phyloP scores from a whole-genome alignment of 1,140 invertebrate species.

The Apolygus lucorum region DNA sequence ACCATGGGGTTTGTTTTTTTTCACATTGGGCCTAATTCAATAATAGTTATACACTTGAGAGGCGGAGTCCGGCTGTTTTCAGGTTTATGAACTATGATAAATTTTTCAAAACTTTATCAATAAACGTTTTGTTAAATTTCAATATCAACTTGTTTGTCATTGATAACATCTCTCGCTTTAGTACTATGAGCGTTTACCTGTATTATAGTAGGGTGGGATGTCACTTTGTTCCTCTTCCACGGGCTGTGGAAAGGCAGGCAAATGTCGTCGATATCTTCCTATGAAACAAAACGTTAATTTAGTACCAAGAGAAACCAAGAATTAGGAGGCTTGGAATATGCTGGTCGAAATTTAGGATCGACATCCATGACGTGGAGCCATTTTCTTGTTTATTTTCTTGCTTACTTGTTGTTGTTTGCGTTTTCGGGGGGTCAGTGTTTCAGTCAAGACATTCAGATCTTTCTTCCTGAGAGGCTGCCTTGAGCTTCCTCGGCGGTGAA shows the following conservation, averaged over 20 bases:
- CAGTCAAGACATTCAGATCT: constrained; percentile 34
- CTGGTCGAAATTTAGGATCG: too few relatives aligned
- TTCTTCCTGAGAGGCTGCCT: constrained; percentile 47
- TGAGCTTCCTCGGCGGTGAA: constrained; percentile 51
- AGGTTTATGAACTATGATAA: neutral
- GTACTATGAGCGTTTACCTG: constrained; percentile 5
- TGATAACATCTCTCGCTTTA: neutral
- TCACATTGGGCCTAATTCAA: too few relatives aligned
- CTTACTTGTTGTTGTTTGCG: constrained; percentile 21
- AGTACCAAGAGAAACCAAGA: too few relatives aligned
- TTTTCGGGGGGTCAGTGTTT: constrained; percentile 23
- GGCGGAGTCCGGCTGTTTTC: too few relatives aligned
- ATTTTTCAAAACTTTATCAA: neutral
- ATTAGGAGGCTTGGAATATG: too few relatives aligned
- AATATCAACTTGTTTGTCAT: too few relatives aligned
- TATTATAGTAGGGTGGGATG: neutral
- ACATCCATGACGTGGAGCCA: too few relatives aligned
- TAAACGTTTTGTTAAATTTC: neutral
- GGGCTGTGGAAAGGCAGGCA: constrained; percentile 17
- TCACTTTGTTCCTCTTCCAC: constrained; percentile 20
- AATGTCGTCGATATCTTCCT: constrained; percentile 8
- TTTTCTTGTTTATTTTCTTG: too few relatives aligned
- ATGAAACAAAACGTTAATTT: too few relatives aligned
- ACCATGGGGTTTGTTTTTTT: too few relatives aligned
- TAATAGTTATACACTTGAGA: too few relatives aligned